Conservation (phyloP, 2,888 invertebrate genomes). For the Norana najaformis region DNA sequence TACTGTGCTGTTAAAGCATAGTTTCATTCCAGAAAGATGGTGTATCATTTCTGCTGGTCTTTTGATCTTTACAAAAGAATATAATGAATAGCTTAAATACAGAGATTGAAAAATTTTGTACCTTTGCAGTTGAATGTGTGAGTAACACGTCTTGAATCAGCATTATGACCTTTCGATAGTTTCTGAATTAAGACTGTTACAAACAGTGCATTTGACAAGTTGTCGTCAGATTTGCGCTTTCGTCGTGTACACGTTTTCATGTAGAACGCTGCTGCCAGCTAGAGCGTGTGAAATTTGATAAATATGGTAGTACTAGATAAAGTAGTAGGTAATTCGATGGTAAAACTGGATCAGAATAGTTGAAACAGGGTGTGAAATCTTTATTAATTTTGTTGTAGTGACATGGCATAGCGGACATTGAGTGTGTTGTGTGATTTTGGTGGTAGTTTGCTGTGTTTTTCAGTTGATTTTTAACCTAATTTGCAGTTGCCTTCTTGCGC, state of each 20-base stretch:
- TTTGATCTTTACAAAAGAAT: too few relatives aligned
- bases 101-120: too few relatives aligned
- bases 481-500: background rate
- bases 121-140: too few relatives aligned
- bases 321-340: background rate
- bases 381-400: background rate
- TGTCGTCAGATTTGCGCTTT: background rate
- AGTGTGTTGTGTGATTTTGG: background rate
- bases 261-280: background rate
- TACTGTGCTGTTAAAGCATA: too few relatives aligned
- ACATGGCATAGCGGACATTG: background rate
- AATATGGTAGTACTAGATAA: too few relatives aligned
- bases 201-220: background rate
- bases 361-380: background rate
- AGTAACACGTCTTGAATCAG: background rate
- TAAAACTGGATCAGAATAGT: background rate
- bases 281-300: background rate
- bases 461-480: background rate
- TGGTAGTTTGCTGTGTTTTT: background rate
- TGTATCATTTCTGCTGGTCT: too few relatives aligned
- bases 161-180: background rate
- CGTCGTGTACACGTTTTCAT: background rate
- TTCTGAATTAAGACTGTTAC: too few relatives aligned
- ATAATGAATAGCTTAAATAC: too few relatives aligned
- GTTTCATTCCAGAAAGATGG: too few relatives aligned